Percentiles rank a stretch among this genome's conserved stretches.
phyloP scores from a whole-genome alignment of 2,888 invertebrate species.

The Yponomeuta malinellus region DNA sequence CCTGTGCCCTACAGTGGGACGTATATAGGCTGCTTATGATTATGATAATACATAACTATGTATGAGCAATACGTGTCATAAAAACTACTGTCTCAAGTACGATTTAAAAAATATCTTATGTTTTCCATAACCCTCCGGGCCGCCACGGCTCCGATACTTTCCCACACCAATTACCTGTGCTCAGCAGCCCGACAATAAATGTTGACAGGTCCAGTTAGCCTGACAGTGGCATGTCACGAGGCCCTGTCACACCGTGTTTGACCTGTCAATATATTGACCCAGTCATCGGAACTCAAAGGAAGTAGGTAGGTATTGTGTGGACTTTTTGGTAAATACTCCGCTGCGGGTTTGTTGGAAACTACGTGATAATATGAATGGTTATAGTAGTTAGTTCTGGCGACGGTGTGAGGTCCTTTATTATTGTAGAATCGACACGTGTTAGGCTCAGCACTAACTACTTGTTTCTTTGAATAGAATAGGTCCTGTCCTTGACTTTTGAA shows the following conservation, averaged over 20 bases:
- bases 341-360: background rate
- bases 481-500: no score
- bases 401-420: background rate
- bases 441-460: no score
- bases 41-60: no score
- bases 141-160: background rate
- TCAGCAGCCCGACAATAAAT: background rate
- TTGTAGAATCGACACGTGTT: no score
- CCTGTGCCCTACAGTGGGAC: no score
- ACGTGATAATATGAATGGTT: background rate
- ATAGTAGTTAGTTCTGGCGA: background rate
- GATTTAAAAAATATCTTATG: no score
- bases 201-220: background rate
- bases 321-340: background rate
- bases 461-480: no score
- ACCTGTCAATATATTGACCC: conserved; percentile 5
- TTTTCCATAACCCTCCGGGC: background rate
- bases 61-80: no score
- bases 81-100: no score
- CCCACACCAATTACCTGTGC: conserved; percentile 2
- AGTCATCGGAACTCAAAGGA: conserved; percentile 2
- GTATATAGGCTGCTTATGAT: no score
- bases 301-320: background rate
- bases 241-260: background rate
- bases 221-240: conserved; percentile 9